Conservation (phyloP, 2,113 vertebrate genomes). For the Collichthys lucidus region DNA sequence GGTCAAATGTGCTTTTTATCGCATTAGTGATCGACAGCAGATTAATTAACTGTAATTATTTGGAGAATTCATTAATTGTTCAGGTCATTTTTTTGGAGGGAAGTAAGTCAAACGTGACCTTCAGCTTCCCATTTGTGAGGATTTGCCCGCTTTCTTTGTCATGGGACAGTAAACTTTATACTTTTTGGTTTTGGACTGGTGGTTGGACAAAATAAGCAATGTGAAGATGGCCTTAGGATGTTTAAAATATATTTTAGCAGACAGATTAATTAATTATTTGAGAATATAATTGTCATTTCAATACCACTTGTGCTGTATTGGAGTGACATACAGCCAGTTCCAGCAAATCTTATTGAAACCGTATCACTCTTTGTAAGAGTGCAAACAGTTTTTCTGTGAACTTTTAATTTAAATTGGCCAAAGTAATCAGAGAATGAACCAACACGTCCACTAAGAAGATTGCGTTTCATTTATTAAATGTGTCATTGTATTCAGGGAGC, state of each 20-base stretch:
- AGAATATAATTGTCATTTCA: not conserved
- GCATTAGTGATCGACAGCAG: not conserved
- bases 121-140: not conserved
- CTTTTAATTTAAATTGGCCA: not conserved
- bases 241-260: no score
- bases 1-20: not conserved
- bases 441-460: not conserved
- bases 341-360: not conserved
- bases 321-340: not conserved
- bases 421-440: not conserved
- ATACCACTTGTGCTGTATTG: no score
- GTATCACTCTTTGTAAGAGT: no score
- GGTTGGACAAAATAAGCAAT: not conserved
- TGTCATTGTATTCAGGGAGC: not conserved
- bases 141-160: not conserved
- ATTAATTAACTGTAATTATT: not conserved
- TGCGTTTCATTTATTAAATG: not conserved
- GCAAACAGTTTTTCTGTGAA: not conserved
- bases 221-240: not conserved
- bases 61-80: not conserved
- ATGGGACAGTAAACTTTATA: no score
- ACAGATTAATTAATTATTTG: not conserved
- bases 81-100: not conserved
- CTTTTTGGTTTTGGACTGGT: not conserved
- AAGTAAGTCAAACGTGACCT: not conserved